Percentiles rank a stretch among this genome's conserved stretches.
Evolutionary conservation across 2,888 invertebrate genomes (phyloP).

Genomic region (Sarcophaga rosellei): DNA sequence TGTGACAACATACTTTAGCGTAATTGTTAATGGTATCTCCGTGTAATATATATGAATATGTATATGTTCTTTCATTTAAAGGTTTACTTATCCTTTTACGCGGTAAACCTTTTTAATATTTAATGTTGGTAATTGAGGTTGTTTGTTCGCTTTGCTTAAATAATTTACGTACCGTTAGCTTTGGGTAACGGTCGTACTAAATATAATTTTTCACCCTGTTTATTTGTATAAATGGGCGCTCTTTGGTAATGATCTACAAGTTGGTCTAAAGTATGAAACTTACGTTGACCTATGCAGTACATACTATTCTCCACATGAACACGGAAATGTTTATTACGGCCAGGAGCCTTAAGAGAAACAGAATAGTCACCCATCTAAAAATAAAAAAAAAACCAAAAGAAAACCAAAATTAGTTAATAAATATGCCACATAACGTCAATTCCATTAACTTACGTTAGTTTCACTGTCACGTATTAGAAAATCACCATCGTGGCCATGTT

Average conservation of each 20-base stretch:
- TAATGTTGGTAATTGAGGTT: conserved; percentile 49
- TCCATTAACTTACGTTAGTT: conserved; percentile 93
- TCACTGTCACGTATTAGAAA: conserved; percentile 99
- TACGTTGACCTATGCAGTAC: conserved; percentile 98
- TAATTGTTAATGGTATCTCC: conserved; percentile 68
- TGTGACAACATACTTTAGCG: conserved; percentile 68
- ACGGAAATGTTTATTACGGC: conserved; percentile 99
- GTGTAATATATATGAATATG: conserved; percentile 63
- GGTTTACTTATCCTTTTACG: conserved; percentile 29
- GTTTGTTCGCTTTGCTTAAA: conserved; percentile 36
- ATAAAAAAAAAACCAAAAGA: conserved; percentile 40
- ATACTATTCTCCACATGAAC: conserved; percentile 96
- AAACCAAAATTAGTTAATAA: not conserved
- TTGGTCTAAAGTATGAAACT: conserved; percentile 97
- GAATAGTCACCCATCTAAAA: conserved; percentile 98
- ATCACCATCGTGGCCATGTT: conserved; percentile 98
- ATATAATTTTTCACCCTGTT: conserved; percentile 98
- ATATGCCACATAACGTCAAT: not conserved
- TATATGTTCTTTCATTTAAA: conserved; percentile 52
- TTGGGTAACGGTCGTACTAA: conserved; percentile 96
- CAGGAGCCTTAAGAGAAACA: conserved; percentile 98
- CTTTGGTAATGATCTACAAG: conserved; percentile 99
- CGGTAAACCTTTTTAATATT: conserved; percentile 46
- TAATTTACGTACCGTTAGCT: conserved; percentile 81
- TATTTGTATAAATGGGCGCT: conserved; percentile 99